Conservation (phyloP, 1,140 invertebrate genomes). For the Drosophila arawakana region DNA sequence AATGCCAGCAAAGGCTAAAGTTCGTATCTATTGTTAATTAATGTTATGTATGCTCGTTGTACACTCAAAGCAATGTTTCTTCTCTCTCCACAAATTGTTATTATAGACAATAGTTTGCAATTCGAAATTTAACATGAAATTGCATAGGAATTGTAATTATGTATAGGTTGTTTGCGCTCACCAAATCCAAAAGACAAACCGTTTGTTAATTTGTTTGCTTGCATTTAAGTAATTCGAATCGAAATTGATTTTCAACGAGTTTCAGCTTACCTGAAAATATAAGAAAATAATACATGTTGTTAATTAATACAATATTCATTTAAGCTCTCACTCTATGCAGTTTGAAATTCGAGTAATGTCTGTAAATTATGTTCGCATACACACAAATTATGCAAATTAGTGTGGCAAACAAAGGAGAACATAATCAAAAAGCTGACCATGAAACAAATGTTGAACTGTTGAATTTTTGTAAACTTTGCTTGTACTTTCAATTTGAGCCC, state of each 20-base stretch:
- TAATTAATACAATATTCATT: slow-evolving; percentile 45
- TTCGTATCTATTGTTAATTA: slow-evolving; percentile 6
- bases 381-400: slow-evolving; percentile 62
- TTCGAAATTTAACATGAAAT: too few species aligned
- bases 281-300: slow-evolving; percentile 35
- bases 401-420: slow-evolving; percentile 39
- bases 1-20: background rate
- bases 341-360: slow-evolving; percentile 13
- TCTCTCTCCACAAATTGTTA: background rate
- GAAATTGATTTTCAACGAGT: background rate
- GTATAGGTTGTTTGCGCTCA: background rate
- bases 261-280: slow-evolving; percentile 60
- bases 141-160: background rate
- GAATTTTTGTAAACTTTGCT: slow-evolving; percentile 47
- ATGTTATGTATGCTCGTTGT: background rate
- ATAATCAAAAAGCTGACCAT: slow-evolving; percentile 46
- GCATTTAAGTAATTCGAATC: background rate
- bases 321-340: too few species aligned
- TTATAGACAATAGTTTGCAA: background rate
- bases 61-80: background rate
- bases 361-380: slow-evolving; percentile 42
- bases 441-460: slow-evolving; percentile 62
- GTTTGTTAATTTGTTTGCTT: too few species aligned
- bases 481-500: slow-evolving; percentile 44
- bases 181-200: background rate